Evolutionary conservation across 2,113 vertebrate species (phyloP).

Genomic region (Nyctibius bracteatus): DNA sequence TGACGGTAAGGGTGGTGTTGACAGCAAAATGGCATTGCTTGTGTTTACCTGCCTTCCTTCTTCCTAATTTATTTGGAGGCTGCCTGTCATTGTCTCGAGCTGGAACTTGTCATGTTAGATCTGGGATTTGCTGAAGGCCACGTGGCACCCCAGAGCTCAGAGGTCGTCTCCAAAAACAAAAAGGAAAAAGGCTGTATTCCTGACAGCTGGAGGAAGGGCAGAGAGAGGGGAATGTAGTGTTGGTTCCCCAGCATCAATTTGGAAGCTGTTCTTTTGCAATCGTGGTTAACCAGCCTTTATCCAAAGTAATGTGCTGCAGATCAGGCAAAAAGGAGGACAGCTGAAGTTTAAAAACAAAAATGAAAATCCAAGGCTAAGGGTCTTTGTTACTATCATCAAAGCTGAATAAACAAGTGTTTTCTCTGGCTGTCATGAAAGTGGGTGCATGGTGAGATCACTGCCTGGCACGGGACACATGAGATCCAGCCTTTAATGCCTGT

Average conservation of each 20-base stretch:
- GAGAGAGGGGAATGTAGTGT: background rate
- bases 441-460: background rate
- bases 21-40: background rate
- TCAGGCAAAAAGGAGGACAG: background rate
- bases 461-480: background rate
- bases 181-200: background rate
- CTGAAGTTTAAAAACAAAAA: background rate
- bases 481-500: background rate
- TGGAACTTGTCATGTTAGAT: background rate
- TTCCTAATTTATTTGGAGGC: background rate
- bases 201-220: background rate
- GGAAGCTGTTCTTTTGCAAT: background rate
- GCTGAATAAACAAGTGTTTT: slow-evolving; percentile 23
- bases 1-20: slow-evolving; percentile 82
- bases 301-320: background rate
- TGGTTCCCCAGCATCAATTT: background rate
- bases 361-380: background rate
- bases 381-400: slow-evolving; percentile 3
- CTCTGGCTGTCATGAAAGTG: background rate
- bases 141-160: background rate
- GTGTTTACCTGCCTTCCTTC: background rate
- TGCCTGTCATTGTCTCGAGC: background rate
- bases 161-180: background rate
- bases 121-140: background rate
- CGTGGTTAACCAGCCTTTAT: background rate